phyloP scores from a whole-genome alignment of 2,797 vertebrate genomes.

The Psittacula echo region DNA sequence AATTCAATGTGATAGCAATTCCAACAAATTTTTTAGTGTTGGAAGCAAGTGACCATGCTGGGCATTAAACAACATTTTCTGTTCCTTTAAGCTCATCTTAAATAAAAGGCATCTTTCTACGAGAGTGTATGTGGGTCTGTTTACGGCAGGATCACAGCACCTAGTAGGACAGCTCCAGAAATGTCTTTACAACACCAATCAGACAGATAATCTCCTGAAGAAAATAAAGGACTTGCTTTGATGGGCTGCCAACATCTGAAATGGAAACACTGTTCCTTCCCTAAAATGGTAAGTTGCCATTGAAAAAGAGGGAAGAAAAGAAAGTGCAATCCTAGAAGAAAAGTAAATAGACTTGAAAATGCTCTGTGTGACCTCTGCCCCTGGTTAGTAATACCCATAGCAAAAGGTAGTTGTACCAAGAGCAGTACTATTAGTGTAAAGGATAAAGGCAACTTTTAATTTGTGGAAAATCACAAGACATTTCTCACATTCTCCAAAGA shows the following conservation, averaged over 20 bases:
- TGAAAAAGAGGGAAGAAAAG: background rate
- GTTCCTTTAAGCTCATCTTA: background rate
- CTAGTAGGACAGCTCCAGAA: background rate
- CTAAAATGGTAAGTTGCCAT: background rate
- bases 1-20: background rate
- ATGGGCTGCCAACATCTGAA: background rate
- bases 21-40: background rate
- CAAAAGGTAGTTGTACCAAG: background rate
- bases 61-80: background rate
- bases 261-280: background rate
- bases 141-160: background rate
- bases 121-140: background rate
- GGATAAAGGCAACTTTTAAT: background rate
- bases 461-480: background rate
- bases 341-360: background rate
- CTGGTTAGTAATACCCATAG: background rate
- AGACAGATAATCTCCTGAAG: background rate
- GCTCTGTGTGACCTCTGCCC: background rate
- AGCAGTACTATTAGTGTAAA: background rate
- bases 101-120: background rate
- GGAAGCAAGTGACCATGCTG: background rate
- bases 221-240: constrained; percentile 19
- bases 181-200: background rate
- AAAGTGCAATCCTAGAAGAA: background rate
- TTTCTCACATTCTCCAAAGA: background rate